Evolutionary conservation across 2,888 invertebrate genomes (phyloP), one percentile per base, ranked within the genome.

Genomic region (Eretmocerus hayati): DNA sequence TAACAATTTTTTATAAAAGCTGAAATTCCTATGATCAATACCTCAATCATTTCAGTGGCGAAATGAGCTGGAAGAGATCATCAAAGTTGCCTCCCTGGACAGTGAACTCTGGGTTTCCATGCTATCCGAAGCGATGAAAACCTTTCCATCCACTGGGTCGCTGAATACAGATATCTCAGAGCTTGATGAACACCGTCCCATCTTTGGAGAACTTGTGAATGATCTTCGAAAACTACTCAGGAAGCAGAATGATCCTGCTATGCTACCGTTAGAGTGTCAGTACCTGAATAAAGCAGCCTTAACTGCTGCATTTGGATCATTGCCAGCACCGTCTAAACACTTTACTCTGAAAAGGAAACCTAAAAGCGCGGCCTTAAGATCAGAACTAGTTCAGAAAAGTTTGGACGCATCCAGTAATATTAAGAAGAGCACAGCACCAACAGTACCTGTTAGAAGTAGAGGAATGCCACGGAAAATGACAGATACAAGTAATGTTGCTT

Each of bases 41-140:
- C n/a, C n/a, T n/a, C n/a, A n/a, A n/a, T n/a, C n/a, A n/a, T 46
- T 56, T 35, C 71, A 96, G 94, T 96, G 96, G 96, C 82, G 85
- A 72, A 77, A 81, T 57, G 94, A 95, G 72, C 72, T 97, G 63
- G 93, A 95, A 67, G 93, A 94, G 69, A 94, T 97, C 56, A 81
- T 96, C 59, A 90, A 92, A 72, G 87, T 94, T 57, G 96, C 94
- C 6, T 85, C 87, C 4, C 78, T 87, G 61, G 95, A 96, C 75
- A 88, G 90, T 9, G 96, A 97, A 70, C 80, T 94, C 61, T 96
- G 96, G 96, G 96, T 96, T 30, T 90, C 93, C 5, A 94, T 94
- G 90, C 75, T 96, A 57, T 94, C 91, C 3, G 95, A 96, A 75
- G 88, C 92, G 56, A 85, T 96, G 76, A 91, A 91, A 69, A 90